phyloP scores from a whole-genome alignment of 2,888 invertebrate species.

The Stomorhina lunata region DNA sequence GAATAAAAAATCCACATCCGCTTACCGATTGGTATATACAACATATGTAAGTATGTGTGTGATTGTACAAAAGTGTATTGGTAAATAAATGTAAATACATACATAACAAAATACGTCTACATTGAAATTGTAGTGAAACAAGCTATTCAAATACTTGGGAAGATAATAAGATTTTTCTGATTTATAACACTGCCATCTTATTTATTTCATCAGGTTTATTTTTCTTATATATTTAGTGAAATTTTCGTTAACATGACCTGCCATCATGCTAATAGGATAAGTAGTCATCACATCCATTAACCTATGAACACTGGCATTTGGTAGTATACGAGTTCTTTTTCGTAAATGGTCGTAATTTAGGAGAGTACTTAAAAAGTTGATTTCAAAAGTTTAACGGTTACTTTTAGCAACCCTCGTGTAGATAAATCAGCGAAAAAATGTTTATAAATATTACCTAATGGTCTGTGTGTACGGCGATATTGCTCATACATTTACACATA shows the following conservation, averaged over 20 bases:
- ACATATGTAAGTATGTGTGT: neutral
- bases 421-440: neutral
- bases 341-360: no score
- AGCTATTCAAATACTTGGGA: neutral
- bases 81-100: no score
- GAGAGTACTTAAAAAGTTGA: no score
- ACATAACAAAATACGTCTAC: neutral
- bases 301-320: no score
- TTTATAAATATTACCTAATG: neutral
- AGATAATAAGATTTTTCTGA: slow-evolving; percentile 31
- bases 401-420: neutral
- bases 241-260: neutral
- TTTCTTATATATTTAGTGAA: neutral
- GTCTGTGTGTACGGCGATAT: neutral
- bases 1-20: neutral
- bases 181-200: slow-evolving; percentile 10
- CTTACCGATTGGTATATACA: neutral
- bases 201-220: neutral
- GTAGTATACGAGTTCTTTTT: no score
- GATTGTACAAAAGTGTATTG: neutral
- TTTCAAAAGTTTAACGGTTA: neutral
- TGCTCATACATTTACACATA: no score
- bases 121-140: neutral
- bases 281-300: neutral
- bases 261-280: neutral